Evolutionary conservation across 2,113 vertebrate species (phyloP).

Genomic region (Ctenomys sociabilis): DNA sequence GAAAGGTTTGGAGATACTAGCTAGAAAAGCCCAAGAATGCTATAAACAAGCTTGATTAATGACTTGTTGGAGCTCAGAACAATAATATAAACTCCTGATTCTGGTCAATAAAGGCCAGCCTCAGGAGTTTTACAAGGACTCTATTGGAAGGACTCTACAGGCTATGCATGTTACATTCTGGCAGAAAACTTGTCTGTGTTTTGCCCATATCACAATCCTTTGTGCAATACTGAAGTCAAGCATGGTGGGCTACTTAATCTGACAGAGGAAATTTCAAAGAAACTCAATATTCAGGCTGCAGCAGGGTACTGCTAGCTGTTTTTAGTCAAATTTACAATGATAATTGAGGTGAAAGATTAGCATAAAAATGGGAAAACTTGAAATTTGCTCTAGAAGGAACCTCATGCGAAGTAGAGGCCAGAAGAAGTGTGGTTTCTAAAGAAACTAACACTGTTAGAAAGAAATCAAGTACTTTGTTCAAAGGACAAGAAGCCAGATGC

Average conservation of each 20-base stretch:
- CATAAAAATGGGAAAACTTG: background rate
- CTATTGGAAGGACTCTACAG: background rate
- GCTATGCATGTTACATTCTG: background rate
- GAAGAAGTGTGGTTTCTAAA: background rate
- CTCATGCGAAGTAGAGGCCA: background rate
- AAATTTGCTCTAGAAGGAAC: background rate
- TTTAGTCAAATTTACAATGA: background rate
- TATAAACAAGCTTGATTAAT: background rate
- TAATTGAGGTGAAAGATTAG: background rate
- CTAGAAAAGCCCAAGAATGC: background rate
- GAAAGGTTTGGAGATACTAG: background rate
- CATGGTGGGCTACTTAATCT: background rate
- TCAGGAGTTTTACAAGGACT: background rate
- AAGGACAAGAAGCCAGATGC: background rate
- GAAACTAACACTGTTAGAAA: background rate
- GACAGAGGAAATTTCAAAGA: background rate
- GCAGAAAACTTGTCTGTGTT: background rate
- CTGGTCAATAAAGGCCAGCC: background rate
- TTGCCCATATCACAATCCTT: background rate
- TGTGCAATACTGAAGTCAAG: background rate
- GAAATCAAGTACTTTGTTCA: background rate
- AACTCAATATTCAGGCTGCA: background rate
- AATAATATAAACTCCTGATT: background rate
- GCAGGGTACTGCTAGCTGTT: background rate
- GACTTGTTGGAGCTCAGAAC: background rate